phyloP scores from a whole-genome alignment of 2,797 vertebrate genomes.

The Sciurus carolinensis region DNA sequence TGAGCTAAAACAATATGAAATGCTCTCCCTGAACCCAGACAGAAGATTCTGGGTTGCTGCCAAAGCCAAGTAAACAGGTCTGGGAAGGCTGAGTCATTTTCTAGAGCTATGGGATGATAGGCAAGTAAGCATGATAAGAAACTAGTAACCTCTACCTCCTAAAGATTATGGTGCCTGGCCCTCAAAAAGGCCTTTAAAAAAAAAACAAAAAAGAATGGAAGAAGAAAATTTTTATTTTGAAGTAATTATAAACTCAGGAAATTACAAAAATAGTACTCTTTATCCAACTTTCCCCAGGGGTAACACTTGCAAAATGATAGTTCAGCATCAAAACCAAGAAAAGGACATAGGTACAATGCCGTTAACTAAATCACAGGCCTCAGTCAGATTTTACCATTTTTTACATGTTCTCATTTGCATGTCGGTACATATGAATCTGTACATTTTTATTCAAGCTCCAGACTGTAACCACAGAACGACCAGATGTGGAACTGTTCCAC shows the following conservation, averaged over 20 bases:
- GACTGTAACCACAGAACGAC: constrained; percentile 19
- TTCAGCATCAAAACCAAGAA: constrained; percentile 53
- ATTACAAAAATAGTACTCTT: constrained; percentile 63
- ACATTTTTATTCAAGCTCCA: background rate
- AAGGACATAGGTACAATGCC: constrained; percentile 11
- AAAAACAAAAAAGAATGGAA: background rate
- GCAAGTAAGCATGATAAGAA: constrained; percentile 21
- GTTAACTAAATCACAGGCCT: background rate
- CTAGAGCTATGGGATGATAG: background rate
- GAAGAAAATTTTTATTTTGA: constrained; percentile 20
- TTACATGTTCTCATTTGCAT: constrained; percentile 24
- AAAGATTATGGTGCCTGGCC: background rate
- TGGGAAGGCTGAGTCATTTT: constrained; percentile 34
- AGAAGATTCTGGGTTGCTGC: background rate
- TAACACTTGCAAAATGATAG: background rate
- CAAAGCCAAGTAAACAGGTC: background rate
- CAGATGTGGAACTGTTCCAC: background rate
- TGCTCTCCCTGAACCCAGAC: background rate
- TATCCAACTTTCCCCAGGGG: background rate
- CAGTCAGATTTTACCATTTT: constrained; percentile 22
- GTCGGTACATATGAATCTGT: background rate
- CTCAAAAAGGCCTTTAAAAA: background rate
- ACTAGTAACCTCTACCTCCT: background rate
- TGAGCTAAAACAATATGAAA: constrained; percentile 24
- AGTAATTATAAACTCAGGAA: constrained; percentile 62